Percentiles rank a stretch among this genome's conserved stretches.
Evolutionary conservation across 30 jellyfish, hydroid and myxozoan species (phyloP).

Genomic region (Nemopilema nomurai): DNA sequence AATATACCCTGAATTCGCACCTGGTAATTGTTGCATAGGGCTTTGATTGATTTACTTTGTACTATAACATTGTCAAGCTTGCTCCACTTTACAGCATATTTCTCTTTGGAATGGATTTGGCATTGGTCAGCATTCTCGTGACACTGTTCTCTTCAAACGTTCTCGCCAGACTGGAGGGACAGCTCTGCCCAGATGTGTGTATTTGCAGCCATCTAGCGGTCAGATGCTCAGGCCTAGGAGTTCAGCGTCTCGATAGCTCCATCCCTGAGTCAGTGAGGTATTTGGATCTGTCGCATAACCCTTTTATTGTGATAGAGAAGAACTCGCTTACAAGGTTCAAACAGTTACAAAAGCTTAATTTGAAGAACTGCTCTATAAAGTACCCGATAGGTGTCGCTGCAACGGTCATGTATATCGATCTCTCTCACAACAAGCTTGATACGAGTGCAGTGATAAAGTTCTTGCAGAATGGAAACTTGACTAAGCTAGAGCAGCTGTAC

Average conservation of each 20-base stretch:
- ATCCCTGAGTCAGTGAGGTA: background rate
- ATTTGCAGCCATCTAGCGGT: background rate
- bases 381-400: conserved; percentile 8
- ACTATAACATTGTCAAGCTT: too few species aligned
- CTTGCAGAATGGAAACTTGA: conserved; percentile 1
- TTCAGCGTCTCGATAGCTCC: conserved; percentile 7
- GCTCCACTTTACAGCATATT: background rate
- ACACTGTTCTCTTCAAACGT: background rate
- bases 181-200: conserved; percentile 11
- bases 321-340: conserved; percentile 21
- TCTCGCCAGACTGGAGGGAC: background rate
- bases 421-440: conserved; percentile 11
- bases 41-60: too few species aligned
- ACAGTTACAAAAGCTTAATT: conserved; percentile 6
- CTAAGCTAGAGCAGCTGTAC: background rate
- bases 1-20: too few species aligned
- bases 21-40: too few species aligned
- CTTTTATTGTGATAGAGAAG: background rate
- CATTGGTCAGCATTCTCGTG: background rate
- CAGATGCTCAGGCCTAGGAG: conserved; percentile 13
- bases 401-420: background rate
- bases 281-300: conserved; percentile 39
- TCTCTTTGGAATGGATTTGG: background rate
- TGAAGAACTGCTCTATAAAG: conserved; percentile 20
- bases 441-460: background rate